Evolutionary conservation across 37 sponge, comb jelly and placozoan genomes (phyloP), one percentile per base, ranked within the genome.

Genomic region (Crambe crambe): DNA sequence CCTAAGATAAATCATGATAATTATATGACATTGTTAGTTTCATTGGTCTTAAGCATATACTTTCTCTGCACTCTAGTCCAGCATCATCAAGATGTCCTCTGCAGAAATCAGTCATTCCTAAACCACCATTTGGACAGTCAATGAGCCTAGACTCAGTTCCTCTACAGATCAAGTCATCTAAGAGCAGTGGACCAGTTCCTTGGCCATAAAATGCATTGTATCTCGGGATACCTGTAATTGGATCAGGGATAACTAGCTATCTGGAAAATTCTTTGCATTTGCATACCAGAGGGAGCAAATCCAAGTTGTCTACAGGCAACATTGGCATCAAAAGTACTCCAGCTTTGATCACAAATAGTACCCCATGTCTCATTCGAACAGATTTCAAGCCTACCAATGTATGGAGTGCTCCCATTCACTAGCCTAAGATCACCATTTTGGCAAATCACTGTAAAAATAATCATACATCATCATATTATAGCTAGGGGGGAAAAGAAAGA

Each of bases 191-290:
- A 41, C 78, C 78, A 42, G 66, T 63, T 26, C 78, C 78, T 43
- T 78, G 78, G 32, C 78, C 78, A 65, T 29, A 78, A 66, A 63
- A 78, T 41, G 78, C 78, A 63, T 63, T 44, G 25, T 29, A 61
- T 61, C 63, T 23, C 25, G 30, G 29, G 12, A 27, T 61, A 61
- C 63, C 30, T 61, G 6, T 27, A 61, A 61, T n/a, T n/a, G n/a
- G n/a, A n/a, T n/a, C n/a, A n/a, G n/a, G n/a, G n/a, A n/a, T n/a
- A n/a, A n/a, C n/a, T n/a, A n/a, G n/a, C n/a, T n/a, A n/a, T n/a
- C n/a, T n/a, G n/a, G n/a, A n/a, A n/a, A n/a, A n/a, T n/a, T n/a
- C n/a, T n/a, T n/a, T n/a, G n/a, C n/a, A n/a, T n/a, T n/a, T n/a
- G n/a, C n/a, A n/a, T 37, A 68, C 69, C 69, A 21, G 30, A 36